Conservation (phyloP, 2,888 invertebrate species). For the Gnatocerus cornutus region DNA sequence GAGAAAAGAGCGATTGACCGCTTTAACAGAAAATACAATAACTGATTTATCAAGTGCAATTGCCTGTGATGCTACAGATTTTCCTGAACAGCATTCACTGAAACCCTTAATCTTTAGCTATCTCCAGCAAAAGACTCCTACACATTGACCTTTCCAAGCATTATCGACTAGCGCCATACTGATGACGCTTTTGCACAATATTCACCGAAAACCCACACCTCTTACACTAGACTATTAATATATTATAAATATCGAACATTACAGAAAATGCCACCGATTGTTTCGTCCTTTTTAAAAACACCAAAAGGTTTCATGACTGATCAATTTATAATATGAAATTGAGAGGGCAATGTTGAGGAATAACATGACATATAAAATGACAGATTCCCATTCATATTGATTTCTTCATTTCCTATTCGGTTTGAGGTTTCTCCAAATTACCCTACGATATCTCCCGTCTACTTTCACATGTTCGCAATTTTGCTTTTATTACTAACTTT, state of each 20-base stretch:
- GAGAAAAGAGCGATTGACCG: constrained; percentile 58
- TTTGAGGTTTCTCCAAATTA: constrained; percentile 30
- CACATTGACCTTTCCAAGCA: constrained; percentile 42
- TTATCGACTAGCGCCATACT: constrained; percentile 40
- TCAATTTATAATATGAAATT: constrained; percentile 35
- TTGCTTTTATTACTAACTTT: constrained; percentile 4
- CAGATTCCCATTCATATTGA: constrained; percentile 32
- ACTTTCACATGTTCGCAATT: not conserved
- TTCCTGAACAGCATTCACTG: constrained; percentile 51
- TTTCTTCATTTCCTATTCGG: constrained; percentile 32
- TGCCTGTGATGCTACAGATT: constrained; percentile 57
- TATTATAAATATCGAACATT: constrained; percentile 33
- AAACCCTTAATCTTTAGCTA: constrained; percentile 51
- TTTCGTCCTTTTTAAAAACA: constrained; percentile 21
- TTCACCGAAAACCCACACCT: constrained; percentile 7
- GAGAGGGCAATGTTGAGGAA: constrained; percentile 17
- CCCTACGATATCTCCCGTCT: constrained; percentile 20
- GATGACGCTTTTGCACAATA: constrained; percentile 38
- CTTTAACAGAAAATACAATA: constrained; percentile 60
- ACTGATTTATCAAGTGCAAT: constrained; percentile 60
- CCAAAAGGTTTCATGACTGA: constrained; percentile 33
- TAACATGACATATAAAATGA: constrained; percentile 31
- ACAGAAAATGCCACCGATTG: constrained; percentile 23
- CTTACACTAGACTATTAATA: constrained; percentile 22
- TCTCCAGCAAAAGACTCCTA: constrained; percentile 38